A percentile compares a stretch with the other conserved stretches of the same genome.
These are phyloP conservation scores for Psammodynastes pulverulentus DNA, from an alignment of 2,113 vertebrate species.

Conservation along the genomic window DNA sequence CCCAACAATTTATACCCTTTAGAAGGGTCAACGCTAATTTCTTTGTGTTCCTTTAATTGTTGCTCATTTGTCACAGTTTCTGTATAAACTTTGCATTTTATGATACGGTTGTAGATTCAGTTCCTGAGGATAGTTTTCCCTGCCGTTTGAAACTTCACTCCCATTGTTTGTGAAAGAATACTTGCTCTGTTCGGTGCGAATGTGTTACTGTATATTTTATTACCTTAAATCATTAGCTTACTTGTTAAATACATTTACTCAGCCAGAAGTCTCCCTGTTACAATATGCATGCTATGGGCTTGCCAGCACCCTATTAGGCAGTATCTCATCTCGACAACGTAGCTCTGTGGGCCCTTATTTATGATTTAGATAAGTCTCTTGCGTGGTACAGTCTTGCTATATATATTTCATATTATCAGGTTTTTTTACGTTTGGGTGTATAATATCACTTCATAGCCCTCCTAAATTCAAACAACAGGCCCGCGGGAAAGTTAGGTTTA, in stretches of 20 bases:
- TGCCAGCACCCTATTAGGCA: neutral
- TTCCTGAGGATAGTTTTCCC: neutral
- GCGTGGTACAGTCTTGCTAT: too few species aligned
- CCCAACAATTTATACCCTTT: neutral
- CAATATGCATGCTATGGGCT: neutral
- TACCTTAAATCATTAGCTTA: constrained; percentile 10
- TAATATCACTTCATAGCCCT: neutral
- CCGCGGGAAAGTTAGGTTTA: neutral
- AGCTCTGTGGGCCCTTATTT: neutral
- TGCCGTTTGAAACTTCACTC: neutral
- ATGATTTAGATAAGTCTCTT: neutral
- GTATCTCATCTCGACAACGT: neutral
- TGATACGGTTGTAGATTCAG: neutral
- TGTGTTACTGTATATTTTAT: constrained; percentile 21
- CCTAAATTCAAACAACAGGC: neutral
- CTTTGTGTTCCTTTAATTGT: neutral
- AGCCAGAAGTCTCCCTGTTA: neutral
- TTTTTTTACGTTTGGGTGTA: neutral
- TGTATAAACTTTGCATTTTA: neutral
- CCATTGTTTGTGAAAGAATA: neutral
- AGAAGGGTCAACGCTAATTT: neutral
- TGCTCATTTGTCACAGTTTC: constrained; percentile 3
- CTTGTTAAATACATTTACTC: constrained; percentile 6
- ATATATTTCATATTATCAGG: neutral
- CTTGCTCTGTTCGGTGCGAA: neutral